Base-by-base conservation (phyloP, 37 sponge, comb jelly and placozoan species). In the Crambe crambe region DNA sequence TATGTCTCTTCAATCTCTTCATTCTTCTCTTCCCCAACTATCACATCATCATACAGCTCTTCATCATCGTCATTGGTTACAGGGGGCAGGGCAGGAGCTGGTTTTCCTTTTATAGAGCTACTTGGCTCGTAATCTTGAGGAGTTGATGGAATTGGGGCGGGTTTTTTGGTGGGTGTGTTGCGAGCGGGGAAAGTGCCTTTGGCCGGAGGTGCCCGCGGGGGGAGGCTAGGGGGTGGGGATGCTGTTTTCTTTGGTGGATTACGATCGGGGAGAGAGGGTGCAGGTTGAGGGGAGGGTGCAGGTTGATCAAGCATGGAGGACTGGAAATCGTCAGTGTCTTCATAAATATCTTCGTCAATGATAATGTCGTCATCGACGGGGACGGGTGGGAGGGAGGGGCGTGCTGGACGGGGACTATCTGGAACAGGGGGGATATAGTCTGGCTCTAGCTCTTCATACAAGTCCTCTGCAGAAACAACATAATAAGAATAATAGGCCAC, bases 271-370 rank as follows among this genome's bases (percentile, higher is more conserved):
- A 73, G 70, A 6, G 70, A 35, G 2, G 85, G 68, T 0, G 75
- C 67, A 41, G 17, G 35, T 65, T 65, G 42, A 38, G 36, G n/a
- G 57, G 32, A 9, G 66, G 31, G 2, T n/a, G n/a, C n/a, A n/a
- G n/a, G n/a, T 38, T 1, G 32, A 4, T n/a, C 51, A 6, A 57
- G 74, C 21, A 30, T 5, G 39, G 18, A 2, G 12, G 34, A 34
- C 0, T 58, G 68, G 21, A 69, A 37, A 0, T 90, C 91, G 68
- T 90, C 91, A 56, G 64, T 78, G 0, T 80, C 91, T 57, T 90
- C 91, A 32, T 90, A 90, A 44, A 90, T 90, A 60, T 86, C 86
- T 26, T 85, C 87, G 2, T 78, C 91, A 64, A 68, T 58, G 22
- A 40, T 27, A 3, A 73, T 29, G 58, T 41, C 44, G 27, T 73